Evolutionary conservation across 1,140 invertebrate genomes (phyloP).

Genomic region (Apocrypta bakeri): DNA sequence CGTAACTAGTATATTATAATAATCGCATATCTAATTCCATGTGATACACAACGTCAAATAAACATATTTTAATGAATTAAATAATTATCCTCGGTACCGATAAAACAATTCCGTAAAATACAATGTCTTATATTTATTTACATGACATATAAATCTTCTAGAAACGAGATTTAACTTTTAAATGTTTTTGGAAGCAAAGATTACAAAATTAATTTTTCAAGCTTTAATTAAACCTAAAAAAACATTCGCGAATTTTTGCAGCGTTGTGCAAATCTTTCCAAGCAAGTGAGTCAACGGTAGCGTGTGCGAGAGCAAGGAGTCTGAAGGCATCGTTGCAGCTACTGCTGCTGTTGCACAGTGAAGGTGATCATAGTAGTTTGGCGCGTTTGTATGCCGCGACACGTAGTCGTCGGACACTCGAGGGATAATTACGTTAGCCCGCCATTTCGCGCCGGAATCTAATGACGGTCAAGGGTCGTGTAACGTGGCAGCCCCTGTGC

Average conservation of each 20-base stretch:
- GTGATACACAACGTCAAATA: too few relatives aligned
- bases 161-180: too few relatives aligned
- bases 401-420: slow-evolving; percentile 47
- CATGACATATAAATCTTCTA: too few relatives aligned
- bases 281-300: neutral
- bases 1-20: too few relatives aligned
- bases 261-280: neutral
- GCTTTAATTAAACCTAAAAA: neutral
- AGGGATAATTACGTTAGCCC: slow-evolving; percentile 47
- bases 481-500: neutral
- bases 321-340: neutral
- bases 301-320: too few relatives aligned
- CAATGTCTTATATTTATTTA: too few relatives aligned
- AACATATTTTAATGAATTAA: too few relatives aligned
- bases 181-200: too few relatives aligned
- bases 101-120: too few relatives aligned
- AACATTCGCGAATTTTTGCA: neutral
- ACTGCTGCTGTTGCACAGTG: neutral
- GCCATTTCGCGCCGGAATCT: slow-evolving; percentile 46
- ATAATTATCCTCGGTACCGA: too few relatives aligned
- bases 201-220: neutral
- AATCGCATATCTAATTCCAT: too few relatives aligned
- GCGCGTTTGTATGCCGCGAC: slow-evolving; percentile 43
- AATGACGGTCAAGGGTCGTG: slow-evolving; percentile 45
- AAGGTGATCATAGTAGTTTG: slow-evolving; percentile 41